These are phyloP conservation scores for Sus cebifrons DNA, from an alignment of 2,797 vertebrate genomes.

Conservation along the genomic window DNA sequence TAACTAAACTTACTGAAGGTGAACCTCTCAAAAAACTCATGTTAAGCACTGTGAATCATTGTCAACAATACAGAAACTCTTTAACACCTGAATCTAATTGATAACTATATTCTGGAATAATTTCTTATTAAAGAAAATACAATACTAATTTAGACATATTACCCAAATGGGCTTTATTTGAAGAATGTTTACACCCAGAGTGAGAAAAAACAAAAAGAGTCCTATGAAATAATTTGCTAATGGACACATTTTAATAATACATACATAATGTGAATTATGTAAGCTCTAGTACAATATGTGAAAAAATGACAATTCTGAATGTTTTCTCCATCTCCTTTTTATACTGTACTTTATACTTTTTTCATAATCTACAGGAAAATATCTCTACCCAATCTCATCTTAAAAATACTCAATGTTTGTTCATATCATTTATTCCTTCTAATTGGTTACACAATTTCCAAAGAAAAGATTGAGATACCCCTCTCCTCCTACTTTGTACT, in stretches of 20 bases:
- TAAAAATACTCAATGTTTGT: neutral
- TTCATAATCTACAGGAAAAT: neutral
- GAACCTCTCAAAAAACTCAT: neutral
- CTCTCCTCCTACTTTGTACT: neutral
- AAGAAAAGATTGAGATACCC: neutral
- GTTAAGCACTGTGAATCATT: neutral
- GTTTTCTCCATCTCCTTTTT: neutral
- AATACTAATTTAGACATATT: neutral
- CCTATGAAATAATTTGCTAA: neutral
- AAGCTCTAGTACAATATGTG: neutral
- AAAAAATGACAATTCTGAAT: neutral
- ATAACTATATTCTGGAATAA: neutral
- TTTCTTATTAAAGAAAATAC: neutral
- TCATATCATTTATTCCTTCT: neutral
- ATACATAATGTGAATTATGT: neutral
- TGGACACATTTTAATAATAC: neutral
- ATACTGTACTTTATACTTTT: neutral
- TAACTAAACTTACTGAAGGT: neutral
- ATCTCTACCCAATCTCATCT: neutral
- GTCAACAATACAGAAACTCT: neutral
- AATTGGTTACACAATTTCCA: neutral
- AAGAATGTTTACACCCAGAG: neutral
- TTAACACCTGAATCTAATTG: neutral
- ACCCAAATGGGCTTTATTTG: neutral
- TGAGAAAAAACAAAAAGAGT: neutral